phyloP scores from a whole-genome alignment of 2,888 invertebrate species.

The Lycia hirtaria region DNA sequence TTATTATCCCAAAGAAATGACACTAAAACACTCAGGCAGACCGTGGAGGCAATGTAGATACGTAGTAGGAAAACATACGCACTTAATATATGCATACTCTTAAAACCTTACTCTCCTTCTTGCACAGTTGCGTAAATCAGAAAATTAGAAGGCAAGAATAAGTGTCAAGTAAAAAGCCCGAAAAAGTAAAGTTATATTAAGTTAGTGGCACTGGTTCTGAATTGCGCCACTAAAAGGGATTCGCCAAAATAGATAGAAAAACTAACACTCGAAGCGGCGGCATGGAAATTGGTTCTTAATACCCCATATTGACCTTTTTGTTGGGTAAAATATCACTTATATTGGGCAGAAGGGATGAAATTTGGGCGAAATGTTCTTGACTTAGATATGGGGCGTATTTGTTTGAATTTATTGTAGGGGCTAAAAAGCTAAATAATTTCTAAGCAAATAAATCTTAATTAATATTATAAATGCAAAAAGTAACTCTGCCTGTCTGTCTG shows the following conservation, averaged over 20 bases:
- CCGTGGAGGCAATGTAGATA: too few relatives aligned
- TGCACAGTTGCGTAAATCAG: too few relatives aligned
- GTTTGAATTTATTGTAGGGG: not conserved
- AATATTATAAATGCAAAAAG: too few relatives aligned
- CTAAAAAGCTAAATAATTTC: not conserved
- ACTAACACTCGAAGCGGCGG: constrained; percentile 13
- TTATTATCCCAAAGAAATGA: too few relatives aligned
- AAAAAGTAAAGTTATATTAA: too few relatives aligned
- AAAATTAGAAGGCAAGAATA: too few relatives aligned
- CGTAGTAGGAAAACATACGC: too few relatives aligned
- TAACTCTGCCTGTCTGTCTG: too few relatives aligned
- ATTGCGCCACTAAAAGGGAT: constrained; percentile 11
- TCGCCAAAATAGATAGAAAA: constrained; percentile 18
- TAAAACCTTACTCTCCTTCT: too few relatives aligned
- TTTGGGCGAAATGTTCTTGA: constrained; percentile 3
- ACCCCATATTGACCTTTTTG: constrained; percentile 31
- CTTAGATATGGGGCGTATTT: constrained; percentile 11
- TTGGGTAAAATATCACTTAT: constrained; percentile 26
- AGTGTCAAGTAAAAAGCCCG: too few relatives aligned
- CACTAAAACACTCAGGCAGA: too few relatives aligned
- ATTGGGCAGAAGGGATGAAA: constrained; percentile 19
- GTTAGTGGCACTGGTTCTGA: not conserved
- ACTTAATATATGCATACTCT: too few relatives aligned
- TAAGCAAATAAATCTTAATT: not conserved
- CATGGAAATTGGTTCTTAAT: constrained; percentile 31